Base-by-base conservation (phyloP, 2,113 vertebrate genomes). In the Scophthalmus maximus region DNA sequence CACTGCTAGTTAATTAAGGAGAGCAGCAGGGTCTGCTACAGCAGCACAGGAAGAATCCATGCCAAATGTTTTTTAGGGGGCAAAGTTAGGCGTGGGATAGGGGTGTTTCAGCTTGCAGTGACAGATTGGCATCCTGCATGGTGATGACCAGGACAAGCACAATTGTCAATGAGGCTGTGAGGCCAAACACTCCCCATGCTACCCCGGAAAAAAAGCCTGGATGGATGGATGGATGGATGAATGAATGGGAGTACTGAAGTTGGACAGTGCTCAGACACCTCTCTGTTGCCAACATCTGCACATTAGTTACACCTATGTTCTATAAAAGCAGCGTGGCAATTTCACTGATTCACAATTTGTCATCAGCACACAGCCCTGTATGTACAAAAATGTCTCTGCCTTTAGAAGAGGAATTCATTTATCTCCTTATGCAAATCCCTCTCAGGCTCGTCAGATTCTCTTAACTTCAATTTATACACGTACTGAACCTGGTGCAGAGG, bases 121-220 rank as follows among this genome's bases (percentile, higher is more conserved):
- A 89, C 76, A 83, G 88, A 91, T 84, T 86, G 87, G 82, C 83
- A 82, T 81, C 86, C 81, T 83, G 72, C 77, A 65, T 70, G 61
- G 63, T 4, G 42, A 20, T 76, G 81, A 86, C 78, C 79, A 8
- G 23, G 68, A 71, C 79, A 64, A 70, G 85, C 62, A 83, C 81
- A 75, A 76, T 81, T 83, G 79, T 70, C 78, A 71, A 29, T 68
- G 68, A 67, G 44, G 44, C 56, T 78, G 20, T 60, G 78, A 42
- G 62, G 49, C 55, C 51, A 57, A 44, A 58, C 47, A 51, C 1
- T 34, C 22, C 30, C 26, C 25, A 11, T 17, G 11, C 49, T 6
- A 22, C 49, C n/a, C n/a, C n/a, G n/a, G n/a, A n/a, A n/a, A 63
- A 66, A 47, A 50, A 52, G 58, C 61, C 10, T 20, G 25, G 36